Base-by-base conservation (phyloP, 2,797 vertebrate genomes). In the Trachurus trachurus region DNA sequence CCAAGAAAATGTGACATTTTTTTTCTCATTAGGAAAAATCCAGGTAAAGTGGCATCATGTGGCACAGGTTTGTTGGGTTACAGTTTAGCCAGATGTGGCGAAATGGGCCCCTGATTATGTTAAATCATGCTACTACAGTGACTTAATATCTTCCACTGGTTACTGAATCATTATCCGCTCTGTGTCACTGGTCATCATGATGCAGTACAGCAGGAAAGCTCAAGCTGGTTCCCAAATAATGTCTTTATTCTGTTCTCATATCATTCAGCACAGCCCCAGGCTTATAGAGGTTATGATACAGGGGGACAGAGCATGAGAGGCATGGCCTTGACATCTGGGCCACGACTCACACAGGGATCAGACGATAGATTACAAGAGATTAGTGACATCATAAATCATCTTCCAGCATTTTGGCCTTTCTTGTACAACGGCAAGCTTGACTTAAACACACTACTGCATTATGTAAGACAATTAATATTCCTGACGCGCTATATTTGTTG, bases 321-420 rank as follows among this genome's bases (percentile, higher is more conserved):
- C 76, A 64, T 40, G 67, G 22, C 66, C 74, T 90, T 83, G 87
- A 65, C 63, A 77, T 79, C 50, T 63, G 62, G 62, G 60, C 66
- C 50, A 75, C 9, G 40, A 76, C 71, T 71, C 58, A 67, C 68
- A 73, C 47, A 66, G 59, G 70, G 66, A 80, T 82, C 62, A 79
- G 47, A 78, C 22, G 2, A 74, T 8, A 87, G 75, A 86, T 83
- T 86, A 79, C 57, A 80, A 42, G 66, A 87, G 79, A 85, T 90
- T 81, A 82, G 66, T 64, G 53, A 77, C 73, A 71, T 75, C 49
- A 82, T 45, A 57, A 66, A 44, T 68, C 8, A 70, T 80, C 69
- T 71, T 68, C 19, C 45, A 70, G 15, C 17, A 67, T 69, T 69
- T 76, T 22, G 49, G 5, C 31, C 16, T 15, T 79, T 71, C 74